phyloP scores from a whole-genome alignment of 2,888 invertebrate genomes.

The Sicus ferrugineus region DNA sequence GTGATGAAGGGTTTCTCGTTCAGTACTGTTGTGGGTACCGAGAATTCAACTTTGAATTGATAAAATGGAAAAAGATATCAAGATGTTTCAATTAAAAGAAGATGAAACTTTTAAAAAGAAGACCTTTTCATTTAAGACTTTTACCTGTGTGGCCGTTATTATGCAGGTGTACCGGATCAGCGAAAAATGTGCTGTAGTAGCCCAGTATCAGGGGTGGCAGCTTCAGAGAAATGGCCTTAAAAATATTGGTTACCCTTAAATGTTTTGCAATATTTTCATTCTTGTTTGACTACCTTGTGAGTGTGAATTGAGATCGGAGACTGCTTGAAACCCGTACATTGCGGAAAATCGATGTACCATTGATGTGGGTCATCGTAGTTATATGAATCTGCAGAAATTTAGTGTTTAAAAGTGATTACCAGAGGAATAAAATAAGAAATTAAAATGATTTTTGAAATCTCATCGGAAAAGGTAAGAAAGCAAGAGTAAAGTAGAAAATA shows the following conservation, averaged over 20 bases:
- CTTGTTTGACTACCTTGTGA: conserved; percentile 45
- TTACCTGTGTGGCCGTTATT: conserved; percentile 75
- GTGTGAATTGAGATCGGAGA: conserved; percentile 65
- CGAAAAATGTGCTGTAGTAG: conserved; percentile 71
- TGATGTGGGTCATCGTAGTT: conserved; percentile 51
- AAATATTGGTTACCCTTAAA: background rate
- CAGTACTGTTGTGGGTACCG: conserved; percentile 48
- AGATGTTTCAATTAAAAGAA: background rate
- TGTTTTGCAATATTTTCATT: background rate
- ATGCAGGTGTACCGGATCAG: conserved; percentile 68
- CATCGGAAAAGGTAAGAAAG: too few relatives aligned
- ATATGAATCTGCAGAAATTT: conserved; percentile 41
- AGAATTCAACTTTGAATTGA: conserved; percentile 50
- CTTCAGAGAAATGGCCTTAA: conserved; percentile 43
- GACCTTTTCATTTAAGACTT: background rate
- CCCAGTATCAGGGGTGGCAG: conserved; percentile 71
- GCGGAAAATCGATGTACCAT: conserved; percentile 70
- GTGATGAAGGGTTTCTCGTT: conserved; percentile 50
- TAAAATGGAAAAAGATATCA: background rate
- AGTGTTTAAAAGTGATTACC: too few relatives aligned
- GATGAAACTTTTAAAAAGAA: background rate
- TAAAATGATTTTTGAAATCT: too few relatives aligned
- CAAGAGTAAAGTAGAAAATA: too few relatives aligned
- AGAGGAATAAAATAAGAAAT: too few relatives aligned
- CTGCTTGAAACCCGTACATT: conserved; percentile 72